These are phyloP conservation scores for Eupithecia exiguata DNA, from an alignment of 2,888 invertebrate genomes.

Conservation along the genomic window DNA sequence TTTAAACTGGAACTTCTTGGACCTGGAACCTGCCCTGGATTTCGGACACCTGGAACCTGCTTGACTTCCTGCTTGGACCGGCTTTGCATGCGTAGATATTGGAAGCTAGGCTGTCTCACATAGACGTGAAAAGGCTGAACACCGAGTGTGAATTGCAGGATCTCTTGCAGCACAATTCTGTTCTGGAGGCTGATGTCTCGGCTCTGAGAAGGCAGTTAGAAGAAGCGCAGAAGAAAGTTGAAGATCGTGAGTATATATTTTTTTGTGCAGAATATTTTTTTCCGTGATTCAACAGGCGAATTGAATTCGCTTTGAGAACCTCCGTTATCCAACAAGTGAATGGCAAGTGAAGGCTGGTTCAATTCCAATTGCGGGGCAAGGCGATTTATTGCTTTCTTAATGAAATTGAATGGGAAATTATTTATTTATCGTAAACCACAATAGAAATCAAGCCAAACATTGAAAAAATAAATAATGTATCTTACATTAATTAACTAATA, in stretches of 20 bases:
- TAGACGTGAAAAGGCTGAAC: constrained; percentile 85
- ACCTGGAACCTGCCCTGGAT: constrained; percentile 20
- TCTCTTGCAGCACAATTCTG: constrained; percentile 86
- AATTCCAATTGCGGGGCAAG: neutral
- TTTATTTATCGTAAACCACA: no score
- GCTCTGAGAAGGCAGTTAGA: constrained; percentile 78
- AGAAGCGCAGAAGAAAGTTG: constrained; percentile 65
- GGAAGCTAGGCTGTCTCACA: constrained; percentile 85
- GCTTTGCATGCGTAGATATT: constrained; percentile 78
- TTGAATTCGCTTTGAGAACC: neutral
- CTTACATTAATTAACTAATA: no score
- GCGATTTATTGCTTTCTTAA: no score
- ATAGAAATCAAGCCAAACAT: no score
- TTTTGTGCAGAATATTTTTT: neutral
- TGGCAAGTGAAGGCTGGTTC: no score
- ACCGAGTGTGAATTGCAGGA: constrained; percentile 85
- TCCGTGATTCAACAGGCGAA: neutral
- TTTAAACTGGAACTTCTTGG: neutral
- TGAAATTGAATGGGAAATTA: no score
- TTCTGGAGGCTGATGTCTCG: constrained; percentile 84
- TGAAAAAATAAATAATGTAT: no score
- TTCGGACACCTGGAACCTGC: constrained; percentile 27
- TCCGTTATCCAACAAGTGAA: no score
- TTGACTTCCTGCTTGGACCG: constrained; percentile 19
- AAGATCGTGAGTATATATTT: constrained; percentile 67